Base-by-base conservation (phyloP, 2,113 vertebrate species). In the Gadus chalcogrammus region DNA sequence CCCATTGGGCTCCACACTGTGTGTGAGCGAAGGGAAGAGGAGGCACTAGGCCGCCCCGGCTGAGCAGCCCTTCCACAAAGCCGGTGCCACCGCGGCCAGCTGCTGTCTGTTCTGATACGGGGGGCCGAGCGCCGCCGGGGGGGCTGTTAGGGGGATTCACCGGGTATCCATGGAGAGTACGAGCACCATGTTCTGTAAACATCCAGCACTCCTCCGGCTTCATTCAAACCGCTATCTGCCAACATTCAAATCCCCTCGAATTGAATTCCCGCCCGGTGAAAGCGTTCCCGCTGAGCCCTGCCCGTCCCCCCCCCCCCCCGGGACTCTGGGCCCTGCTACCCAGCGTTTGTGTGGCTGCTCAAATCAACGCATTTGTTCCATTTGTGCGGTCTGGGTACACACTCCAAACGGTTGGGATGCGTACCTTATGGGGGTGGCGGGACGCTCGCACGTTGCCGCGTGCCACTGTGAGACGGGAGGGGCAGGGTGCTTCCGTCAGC, bases 131-230 rank as follows among this genome's bases (percentile, higher is more conserved):
- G 15, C 53, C 11, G 17, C 8, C 4, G 13, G 38, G 59, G 42
- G 42, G 9, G 31, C 3, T 9, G 5, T 1, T 15, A 17, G 18
- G 24, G 28, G 9, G 22, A 12, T 48, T 48, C 42, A 48, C 6
- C 18, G 69, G 42, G 60, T 65, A 66, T 69, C 76, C 66, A 67
- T 63, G 53, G 48, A 31, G 56, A 55, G 31, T 7, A 20, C 61
- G 8, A 60, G 62, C 22, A 4, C 31, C 31, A 35, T 35, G 31
- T 35, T 35, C 31, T 35, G 31, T 35, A 35, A 35, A 35, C 31
- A 35, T 7, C 31, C 31, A 35, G 31, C 31, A 4, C 31, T 35
- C 31, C 31, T 35, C 31, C 31, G 6, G 31, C 31, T 5, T 35
- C 31, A 65, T 65, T 31, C 35, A 11, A 65, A 18, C 6, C 11